These are phyloP conservation scores for Nesogale talazaci DNA, from an alignment of 2,113 vertebrate genomes.

Conservation along the genomic window DNA sequence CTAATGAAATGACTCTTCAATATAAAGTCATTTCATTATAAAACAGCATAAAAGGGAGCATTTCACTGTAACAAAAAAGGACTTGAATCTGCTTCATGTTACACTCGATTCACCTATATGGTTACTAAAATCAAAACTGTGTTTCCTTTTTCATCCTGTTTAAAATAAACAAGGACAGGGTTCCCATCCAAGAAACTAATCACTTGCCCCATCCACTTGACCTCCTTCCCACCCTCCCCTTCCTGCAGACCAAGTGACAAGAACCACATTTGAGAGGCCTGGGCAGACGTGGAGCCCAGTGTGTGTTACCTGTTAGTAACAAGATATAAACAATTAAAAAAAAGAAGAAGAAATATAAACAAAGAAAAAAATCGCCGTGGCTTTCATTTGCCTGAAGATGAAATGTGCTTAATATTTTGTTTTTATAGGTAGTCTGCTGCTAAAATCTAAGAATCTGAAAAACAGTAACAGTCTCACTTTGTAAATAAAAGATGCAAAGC, in stretches of 20 bases:
- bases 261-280: neutral
- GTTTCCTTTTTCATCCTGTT: no score
- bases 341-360: no score
- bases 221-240: neutral
- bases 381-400: neutral
- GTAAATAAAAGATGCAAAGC: neutral
- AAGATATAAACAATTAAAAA: neutral
- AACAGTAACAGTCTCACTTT: neutral
- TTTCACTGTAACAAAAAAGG: neutral
- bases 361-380: neutral
- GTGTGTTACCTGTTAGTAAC: neutral
- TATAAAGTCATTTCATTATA: constrained; percentile 42
- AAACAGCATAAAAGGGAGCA: neutral
- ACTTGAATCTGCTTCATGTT: constrained; percentile 46
- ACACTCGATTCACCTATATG: neutral
- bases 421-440: neutral
- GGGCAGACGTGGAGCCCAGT: neutral
- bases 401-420: neutral
- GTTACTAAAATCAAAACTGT: constrained; percentile 46
- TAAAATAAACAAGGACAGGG: neutral
- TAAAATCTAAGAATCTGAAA: constrained; percentile 29
- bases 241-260: neutral
- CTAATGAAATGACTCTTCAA: constrained; percentile 40
- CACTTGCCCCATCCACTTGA: neutral
- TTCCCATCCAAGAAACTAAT: neutral